Evolutionary conservation across 1,140 invertebrate genomes (phyloP), one percentile per base, ranked within the genome.

Genomic region (Caenorhabditis remanei): DNA sequence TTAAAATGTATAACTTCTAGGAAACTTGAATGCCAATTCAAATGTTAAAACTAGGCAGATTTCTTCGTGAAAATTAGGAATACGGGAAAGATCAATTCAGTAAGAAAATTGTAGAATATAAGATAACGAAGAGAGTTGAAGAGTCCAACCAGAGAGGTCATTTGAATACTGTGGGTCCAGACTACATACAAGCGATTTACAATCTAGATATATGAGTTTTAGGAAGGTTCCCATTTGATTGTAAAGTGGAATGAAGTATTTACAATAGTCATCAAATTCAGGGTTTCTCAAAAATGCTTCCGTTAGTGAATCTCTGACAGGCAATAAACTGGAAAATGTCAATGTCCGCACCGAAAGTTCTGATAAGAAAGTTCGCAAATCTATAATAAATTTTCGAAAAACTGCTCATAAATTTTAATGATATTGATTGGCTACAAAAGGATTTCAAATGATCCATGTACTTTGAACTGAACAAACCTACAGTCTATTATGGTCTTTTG

Each of bases 151-250:
- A 50, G 9, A 53, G n/a, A 32, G 50, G 48, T 53, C 21, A 53
- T 50, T 13, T 83, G 79, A 53, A 32, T 2, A 53, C n/a, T 21
- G n/a, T 32, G 40, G 32, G 32, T 32, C 32, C 32, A 32, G 32
- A 32, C 16, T n/a, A 83, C 13, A 83, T 11, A 53, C 43, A 83
- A 83, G 11, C n/a, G 46, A 41, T 41, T 71, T 48, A 71, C 43
- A 71, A n/a, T 58, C 16, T 58, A 48, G 67, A 71, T 41, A 71
- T 21, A 40, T 16, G 2, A 11, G n/a, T 65, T 21, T 24, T 11
- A 65, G n/a, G n/a, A 79, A 43, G 16, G 71, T n/a, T n/a, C n/a
- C n/a, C n/a, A n/a, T n/a, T n/a, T n/a, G n/a, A 16, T 41, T n/a
- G 41, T 79, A 43, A n/a, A 14, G 4, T 41, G 32, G 63, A 67